These are phyloP conservation scores for Phortica variegata DNA, from an alignment of 1,140 invertebrate genomes.

Conservation along the genomic window DNA sequence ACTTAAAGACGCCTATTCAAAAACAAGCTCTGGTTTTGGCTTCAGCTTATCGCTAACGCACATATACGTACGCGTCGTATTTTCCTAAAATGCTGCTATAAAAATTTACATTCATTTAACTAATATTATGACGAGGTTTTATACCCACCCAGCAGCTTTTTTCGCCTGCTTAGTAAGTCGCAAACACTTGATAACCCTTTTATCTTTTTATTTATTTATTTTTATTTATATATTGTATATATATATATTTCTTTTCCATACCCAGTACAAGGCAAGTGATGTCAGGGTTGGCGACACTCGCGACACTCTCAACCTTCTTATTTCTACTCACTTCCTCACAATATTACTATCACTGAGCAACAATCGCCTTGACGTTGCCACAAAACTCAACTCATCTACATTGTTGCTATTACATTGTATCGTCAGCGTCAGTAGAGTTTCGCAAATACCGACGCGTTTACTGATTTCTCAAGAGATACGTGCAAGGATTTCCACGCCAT, in stretches of 20 bases:
- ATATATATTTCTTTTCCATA: constrained; percentile 3
- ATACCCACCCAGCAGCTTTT: neutral
- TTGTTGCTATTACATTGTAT: constrained; percentile 27
- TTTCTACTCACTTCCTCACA: neutral
- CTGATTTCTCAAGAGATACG: constrained; percentile 47
- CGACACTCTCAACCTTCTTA: constrained; percentile 1
- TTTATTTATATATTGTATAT: too few relatives aligned
- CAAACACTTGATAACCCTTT: too few relatives aligned
- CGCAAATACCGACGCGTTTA: constrained; percentile 42
- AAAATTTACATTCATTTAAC: constrained; percentile 45
- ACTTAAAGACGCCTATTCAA: constrained; percentile 39
- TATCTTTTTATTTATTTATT: too few relatives aligned
- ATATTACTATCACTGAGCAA: neutral
- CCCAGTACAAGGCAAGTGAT: constrained; percentile 7
- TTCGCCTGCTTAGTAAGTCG: constrained; percentile 7
- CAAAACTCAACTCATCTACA: neutral
- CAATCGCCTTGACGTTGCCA: neutral
- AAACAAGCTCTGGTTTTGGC: constrained; percentile 20
- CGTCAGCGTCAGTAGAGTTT: constrained; percentile 2
- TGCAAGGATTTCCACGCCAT: constrained; percentile 40
- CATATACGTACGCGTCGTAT: too few relatives aligned
- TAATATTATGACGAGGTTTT: constrained; percentile 29
- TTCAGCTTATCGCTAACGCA: too few relatives aligned
- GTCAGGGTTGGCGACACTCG: constrained; percentile 19
- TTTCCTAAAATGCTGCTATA: constrained; percentile 29